Evolutionary conservation across 2,113 vertebrate genomes (phyloP), one percentile per base, ranked within the genome.

Genomic region (Xyrauchen texanus): DNA sequence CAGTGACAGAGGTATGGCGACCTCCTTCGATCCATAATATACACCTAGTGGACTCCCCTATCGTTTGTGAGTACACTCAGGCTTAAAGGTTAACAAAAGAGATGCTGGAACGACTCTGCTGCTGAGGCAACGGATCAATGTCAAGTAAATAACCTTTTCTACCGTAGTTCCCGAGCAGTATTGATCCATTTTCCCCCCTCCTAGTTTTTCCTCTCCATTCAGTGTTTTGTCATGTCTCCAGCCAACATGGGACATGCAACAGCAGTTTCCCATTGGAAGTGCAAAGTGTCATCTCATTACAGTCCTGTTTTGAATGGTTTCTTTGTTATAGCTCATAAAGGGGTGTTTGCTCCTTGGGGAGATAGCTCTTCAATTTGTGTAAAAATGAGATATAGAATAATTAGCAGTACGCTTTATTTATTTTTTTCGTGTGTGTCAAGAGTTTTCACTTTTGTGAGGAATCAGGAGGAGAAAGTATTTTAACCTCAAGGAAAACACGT

Each of bases 51-150:
- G 93, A 94, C 94, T 97, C 95, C 94, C 95, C 91, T 90, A 93
- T 95, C 92, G 95, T 95, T 95, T 96, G 93, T 94, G 94, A 96
- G 96, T 94, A 95, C 89, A 95, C 95, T 96, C 91, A 85, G 92
- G 94, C 94, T 96, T 95, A 98, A 96, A 98, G 97, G 97, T 98
- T 99, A 98, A 99, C 97, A 97, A 97, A 98, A 99, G 95, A 97
- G 94, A 97, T 96, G 95, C 95, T 95, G 96, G 93, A 90, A 92
- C 91, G 93, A 95, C 95, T 96, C 94, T 90, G 91, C 85, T 88
- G 91, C 87, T 84, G 94, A 91, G 92, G 95, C 95, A 93, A 92
- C 90, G 84, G 96, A 98, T 99, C 97, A 98, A 99, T 98, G 96
- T 94, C 92, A 95, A 98, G 95, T 98, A 98, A 98, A 99, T 98